Evolutionary conservation across 2,888 invertebrate species (phyloP), one percentile per base, ranked within the genome.

Genomic region (Ptycholaimellus sp.): DNA sequence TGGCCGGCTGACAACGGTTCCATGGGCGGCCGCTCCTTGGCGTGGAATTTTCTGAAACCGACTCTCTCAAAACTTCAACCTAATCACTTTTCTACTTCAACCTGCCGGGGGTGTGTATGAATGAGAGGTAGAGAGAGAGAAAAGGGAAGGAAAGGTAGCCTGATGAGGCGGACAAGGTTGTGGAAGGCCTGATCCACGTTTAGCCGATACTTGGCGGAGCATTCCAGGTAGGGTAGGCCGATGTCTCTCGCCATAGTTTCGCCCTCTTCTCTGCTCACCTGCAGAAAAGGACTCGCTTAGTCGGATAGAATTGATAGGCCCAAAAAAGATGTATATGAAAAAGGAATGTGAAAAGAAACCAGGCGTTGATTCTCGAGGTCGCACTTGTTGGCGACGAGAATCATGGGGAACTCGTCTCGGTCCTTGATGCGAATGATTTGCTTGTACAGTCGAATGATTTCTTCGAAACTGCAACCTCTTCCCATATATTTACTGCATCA

Each of bases 151-250:
- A n/a, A n/a, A n/a, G n/a, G n/a, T n/a, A n/a, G n/a, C 64, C 83
- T 68, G 36, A 87, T 77, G 46, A 81, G 73, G 49, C 79, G 68
- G 16, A 93, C 87, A 36, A 93, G 70, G 59, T 93, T 87, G 60
- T 87, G 82, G 64, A 93, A 93, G 2, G 85, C 78, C 61, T 82
- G 80, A 64, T 87, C 85, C 11, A 85, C 80, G 63, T 85, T 93
- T 68, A 83, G 74, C 45, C 85, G 70, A 54, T 77, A 70, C 64
- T 90, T 93, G 40, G 93, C 93, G 62, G 87, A 90, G 63, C 87
- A 87, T 62, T 93, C 93, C 44, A 93, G 79, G 63, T 85, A 87
- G 0, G 82, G 82, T 40, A 90, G 75, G 64, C 79, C 76, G 42
- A 93, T 67, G 52, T 77, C 76, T 42, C 78, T 69, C 5, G 87